Evolutionary conservation across 2,888 invertebrate genomes (phyloP).

Genomic region (Candidula unifasciata): DNA sequence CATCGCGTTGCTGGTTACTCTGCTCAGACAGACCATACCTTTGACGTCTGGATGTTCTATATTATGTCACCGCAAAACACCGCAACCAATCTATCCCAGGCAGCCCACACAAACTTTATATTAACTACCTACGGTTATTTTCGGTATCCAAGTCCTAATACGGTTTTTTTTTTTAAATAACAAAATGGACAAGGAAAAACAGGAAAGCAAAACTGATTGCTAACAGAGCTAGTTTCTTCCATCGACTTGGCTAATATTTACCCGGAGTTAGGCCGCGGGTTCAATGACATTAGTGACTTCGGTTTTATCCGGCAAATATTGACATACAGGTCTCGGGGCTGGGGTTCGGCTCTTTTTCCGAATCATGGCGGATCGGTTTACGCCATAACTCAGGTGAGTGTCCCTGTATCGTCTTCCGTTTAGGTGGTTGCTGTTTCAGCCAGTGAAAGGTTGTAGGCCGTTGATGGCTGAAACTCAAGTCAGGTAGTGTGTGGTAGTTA

Average conservation of each 20-base stretch:
- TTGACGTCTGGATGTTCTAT: too few relatives aligned
- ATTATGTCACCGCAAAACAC: too few relatives aligned
- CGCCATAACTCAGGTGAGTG: background rate
- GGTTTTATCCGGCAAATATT: conserved; percentile 36
- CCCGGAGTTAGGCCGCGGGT: background rate
- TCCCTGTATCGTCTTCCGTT: background rate
- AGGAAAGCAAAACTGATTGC: background rate
- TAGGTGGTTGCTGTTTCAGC: background rate
- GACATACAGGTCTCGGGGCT: background rate
- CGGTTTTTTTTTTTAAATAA: too few relatives aligned
- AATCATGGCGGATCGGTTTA: background rate
- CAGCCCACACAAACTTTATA: too few relatives aligned
- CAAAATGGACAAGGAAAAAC: background rate
- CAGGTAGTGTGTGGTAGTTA: background rate
- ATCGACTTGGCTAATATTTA: conserved; percentile 9
- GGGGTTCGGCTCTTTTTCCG: background rate
- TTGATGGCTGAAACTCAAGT: background rate
- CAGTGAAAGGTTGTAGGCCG: background rate
- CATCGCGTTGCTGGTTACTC: too few relatives aligned
- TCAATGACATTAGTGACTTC: conserved; percentile 34
- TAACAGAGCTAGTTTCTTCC: background rate
- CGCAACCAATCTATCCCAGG: too few relatives aligned
- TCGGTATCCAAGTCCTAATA: too few relatives aligned
- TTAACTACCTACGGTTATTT: too few relatives aligned
- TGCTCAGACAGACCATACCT: too few relatives aligned